Evolutionary conservation across 1,140 invertebrate genomes (phyloP).

Genomic region (Drosophila prosaltans): DNA sequence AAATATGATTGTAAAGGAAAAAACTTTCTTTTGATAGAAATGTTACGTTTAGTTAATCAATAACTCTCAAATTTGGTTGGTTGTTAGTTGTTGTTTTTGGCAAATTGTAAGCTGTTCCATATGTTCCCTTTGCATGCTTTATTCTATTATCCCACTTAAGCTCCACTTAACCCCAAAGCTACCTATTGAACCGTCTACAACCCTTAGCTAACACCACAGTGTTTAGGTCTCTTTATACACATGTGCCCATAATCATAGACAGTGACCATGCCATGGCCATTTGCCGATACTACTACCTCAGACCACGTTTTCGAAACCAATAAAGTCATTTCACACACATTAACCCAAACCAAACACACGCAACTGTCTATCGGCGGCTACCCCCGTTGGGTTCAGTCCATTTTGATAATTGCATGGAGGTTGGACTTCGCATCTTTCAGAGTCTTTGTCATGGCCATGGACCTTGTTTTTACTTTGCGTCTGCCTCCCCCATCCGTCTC

Average conservation of each 20-base stretch:
- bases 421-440: conserved; percentile 49
- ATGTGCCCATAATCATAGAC: conserved; percentile 53
- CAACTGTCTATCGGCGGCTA: conserved; percentile 14
- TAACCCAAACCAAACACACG: conserved; percentile 47
- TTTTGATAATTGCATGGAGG: conserved; percentile 72
- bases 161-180: conserved; percentile 42
- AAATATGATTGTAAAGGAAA: no score
- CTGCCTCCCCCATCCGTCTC: background rate
- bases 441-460: conserved; percentile 51
- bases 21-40: no score
- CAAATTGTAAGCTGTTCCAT: conserved; percentile 29
- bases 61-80: no score
- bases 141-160: conserved; percentile 50
- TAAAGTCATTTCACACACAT: conserved; percentile 76
- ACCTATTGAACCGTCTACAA: conserved; percentile 7
- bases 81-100: conserved; percentile 17
- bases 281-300: conserved; percentile 34
- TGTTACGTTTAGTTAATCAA: no score
- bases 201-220: conserved; percentile 25
- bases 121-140: conserved; percentile 14
- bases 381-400: conserved; percentile 45
- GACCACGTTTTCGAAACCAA: conserved; percentile 55
- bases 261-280: conserved; percentile 41
- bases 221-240: conserved; percentile 12
- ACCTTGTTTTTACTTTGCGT: conserved; percentile 3